phyloP scores from a whole-genome alignment of 2,113 vertebrate genomes.

The Petaurus breviceps region DNA sequence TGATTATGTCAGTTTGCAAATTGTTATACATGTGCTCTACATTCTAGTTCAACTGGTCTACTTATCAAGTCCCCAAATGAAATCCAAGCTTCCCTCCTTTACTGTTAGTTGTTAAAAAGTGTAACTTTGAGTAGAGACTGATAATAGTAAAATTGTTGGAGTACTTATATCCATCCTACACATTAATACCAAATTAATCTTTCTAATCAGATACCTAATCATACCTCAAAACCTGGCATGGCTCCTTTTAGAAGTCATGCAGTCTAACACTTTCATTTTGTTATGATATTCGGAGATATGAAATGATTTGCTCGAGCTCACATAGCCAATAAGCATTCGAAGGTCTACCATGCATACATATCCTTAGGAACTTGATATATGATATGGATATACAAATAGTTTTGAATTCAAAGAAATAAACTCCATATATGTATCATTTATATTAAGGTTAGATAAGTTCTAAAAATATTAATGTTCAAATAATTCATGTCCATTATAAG shows the following conservation, averaged over 20 bases:
- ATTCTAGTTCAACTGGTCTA: background rate
- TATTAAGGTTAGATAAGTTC: constrained; percentile 21
- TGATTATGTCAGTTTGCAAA: background rate
- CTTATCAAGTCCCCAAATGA: background rate
- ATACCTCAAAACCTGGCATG: background rate
- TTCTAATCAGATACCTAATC: background rate
- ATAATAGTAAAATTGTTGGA: background rate
- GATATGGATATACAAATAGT: background rate
- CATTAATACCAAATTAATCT: background rate
- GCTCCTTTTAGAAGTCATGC: background rate
- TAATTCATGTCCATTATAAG: constrained; percentile 16
- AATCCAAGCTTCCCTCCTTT: background rate
- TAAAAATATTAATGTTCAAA: constrained; percentile 13
- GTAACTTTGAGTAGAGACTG: background rate
- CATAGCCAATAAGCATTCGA: background rate
- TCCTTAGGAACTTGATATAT: constrained; percentile 28
- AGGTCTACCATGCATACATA: background rate
- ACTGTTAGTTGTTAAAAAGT: background rate
- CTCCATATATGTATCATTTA: constrained; percentile 22
- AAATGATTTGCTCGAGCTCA: background rate
- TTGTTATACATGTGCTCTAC: background rate
- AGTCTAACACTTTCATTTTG: background rate
- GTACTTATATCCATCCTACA: background rate
- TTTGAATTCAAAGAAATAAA: constrained; percentile 10
- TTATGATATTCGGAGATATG: background rate